Base-by-base conservation (phyloP, 2,797 vertebrate genomes). In the Sciurus vulgaris region DNA sequence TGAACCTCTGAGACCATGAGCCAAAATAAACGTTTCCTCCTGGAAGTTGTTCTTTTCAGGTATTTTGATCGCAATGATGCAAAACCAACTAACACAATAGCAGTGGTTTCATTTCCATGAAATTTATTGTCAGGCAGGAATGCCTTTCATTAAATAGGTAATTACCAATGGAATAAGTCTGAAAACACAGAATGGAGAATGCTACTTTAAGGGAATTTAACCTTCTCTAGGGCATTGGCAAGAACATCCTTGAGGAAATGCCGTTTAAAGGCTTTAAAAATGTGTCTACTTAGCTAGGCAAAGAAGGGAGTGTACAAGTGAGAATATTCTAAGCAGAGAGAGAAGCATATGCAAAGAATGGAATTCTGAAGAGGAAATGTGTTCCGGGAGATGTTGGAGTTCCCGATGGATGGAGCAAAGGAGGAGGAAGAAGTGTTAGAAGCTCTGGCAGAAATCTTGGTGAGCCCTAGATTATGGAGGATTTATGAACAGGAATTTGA, bases 221-320 rank as follows among this genome's bases (percentile, higher is more conserved):
- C 51, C 51, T 51, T 5, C 15, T 47, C 51, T 4, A 17, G 51
- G 51, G 15, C 51, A 3, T 54, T 47, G 85, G 47, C 7, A 59
- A 83, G 63, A 28, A 8, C 69, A 26, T 77, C 28, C 33, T 56
- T 51, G 20, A 67, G n/a, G 70, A 86, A 73, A 70, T 51, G 67
- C 41, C 72, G 44, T 70, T 92, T 92, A 44, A 90, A 78, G 56
- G 78, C 63, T 73, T 89, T 65, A 38, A 14, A 77, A 92, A 35
- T 59, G 15, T 89, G 54, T 49, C 51, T 13, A 3, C 84, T 92
- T 51, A 77, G 8, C 56, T 59, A 82, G 28, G 30, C 38, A 63
- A 54, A 84, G 51, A 85, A 72, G 51, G 47, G 14, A 18, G 44
- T 35, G 15, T 65, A 5, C 15, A 38, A 14, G 33, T 77, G 49